Conservation (phyloP, 1,140 invertebrate species). For the Papilio machaon region DNA sequence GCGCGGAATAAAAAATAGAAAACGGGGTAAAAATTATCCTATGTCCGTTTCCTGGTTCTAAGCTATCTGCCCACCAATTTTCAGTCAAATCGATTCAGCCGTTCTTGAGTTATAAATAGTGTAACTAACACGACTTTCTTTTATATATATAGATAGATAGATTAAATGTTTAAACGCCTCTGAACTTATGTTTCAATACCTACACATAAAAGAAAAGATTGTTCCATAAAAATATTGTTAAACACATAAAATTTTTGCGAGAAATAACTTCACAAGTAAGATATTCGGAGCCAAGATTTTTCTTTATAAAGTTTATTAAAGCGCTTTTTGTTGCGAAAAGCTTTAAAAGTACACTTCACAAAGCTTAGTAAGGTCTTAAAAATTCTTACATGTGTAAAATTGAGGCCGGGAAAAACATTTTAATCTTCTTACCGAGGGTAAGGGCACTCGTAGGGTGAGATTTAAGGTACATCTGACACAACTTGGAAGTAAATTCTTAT, state of each 20-base stretch:
- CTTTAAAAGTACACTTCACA: background rate
- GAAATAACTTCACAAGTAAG: background rate
- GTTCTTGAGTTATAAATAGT: no score
- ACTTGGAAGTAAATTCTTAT: background rate
- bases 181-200: no score
- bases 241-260: background rate
- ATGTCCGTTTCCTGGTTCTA: no score
- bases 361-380: constrained; percentile 9
- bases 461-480: constrained; percentile 13
- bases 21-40: no score
- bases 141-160: no score
- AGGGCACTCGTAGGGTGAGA: background rate
- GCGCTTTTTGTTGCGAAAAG: background rate
- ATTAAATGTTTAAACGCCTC: no score
- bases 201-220: no score
- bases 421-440: constrained; percentile 17
- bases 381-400: constrained; percentile 11
- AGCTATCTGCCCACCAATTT: no score
- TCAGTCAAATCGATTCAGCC: no score
- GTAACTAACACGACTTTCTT: no score
- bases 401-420: background rate
- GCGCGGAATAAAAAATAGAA: no score
- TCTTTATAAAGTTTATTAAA: background rate
- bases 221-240: no score
- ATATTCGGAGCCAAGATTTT: background rate